These are phyloP conservation scores for Xestia rhomboidea DNA, from an alignment of 2,888 invertebrate genomes.

Conservation along the genomic window DNA sequence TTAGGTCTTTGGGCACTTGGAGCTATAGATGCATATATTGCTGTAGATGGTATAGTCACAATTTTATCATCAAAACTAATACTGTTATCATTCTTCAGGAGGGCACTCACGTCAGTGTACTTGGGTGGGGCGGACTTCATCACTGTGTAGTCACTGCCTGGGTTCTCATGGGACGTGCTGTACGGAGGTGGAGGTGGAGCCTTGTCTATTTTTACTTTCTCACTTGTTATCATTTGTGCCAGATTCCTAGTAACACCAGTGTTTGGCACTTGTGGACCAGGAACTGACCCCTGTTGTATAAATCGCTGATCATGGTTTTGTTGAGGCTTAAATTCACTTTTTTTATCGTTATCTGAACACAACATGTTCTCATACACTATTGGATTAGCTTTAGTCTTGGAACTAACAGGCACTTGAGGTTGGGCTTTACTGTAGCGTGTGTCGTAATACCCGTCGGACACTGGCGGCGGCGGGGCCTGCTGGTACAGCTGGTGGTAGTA, in stretches of 20 bases:
- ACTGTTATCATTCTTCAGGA: slow-evolving; percentile 82
- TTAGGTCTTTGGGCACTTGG: slow-evolving; percentile 90
- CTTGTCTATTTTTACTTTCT: slow-evolving; percentile 89
- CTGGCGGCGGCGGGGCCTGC: slow-evolving; percentile 84
- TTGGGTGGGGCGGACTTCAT: slow-evolving; percentile 89
- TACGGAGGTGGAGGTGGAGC: slow-evolving; percentile 89
- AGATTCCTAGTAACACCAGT: slow-evolving; percentile 79
- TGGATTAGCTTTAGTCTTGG: slow-evolving; percentile 84
- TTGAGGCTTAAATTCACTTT: slow-evolving; percentile 82
- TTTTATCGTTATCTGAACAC: slow-evolving; percentile 86
- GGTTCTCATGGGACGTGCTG: slow-evolving; percentile 79
- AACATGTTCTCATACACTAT: slow-evolving; percentile 89
- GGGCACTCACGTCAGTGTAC: slow-evolving; percentile 86
- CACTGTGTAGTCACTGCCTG: slow-evolving; percentile 86
- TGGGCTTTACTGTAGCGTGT: slow-evolving; percentile 94
- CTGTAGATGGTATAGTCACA: slow-evolving; percentile 87
- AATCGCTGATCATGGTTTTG: slow-evolving; percentile 82
- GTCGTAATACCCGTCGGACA: slow-evolving; percentile 88
- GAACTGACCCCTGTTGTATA: slow-evolving; percentile 85
- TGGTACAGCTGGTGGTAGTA: slow-evolving; percentile 91
- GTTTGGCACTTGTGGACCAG: slow-evolving; percentile 87
- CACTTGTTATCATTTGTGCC: slow-evolving; percentile 78
- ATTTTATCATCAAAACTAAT: slow-evolving; percentile 86
- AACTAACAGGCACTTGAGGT: slow-evolving; percentile 94
- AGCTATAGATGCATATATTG: slow-evolving; percentile 89